These are phyloP conservation scores for Andrena fulva DNA, from an alignment of 2,888 invertebrate genomes.

Conservation along the genomic window DNA sequence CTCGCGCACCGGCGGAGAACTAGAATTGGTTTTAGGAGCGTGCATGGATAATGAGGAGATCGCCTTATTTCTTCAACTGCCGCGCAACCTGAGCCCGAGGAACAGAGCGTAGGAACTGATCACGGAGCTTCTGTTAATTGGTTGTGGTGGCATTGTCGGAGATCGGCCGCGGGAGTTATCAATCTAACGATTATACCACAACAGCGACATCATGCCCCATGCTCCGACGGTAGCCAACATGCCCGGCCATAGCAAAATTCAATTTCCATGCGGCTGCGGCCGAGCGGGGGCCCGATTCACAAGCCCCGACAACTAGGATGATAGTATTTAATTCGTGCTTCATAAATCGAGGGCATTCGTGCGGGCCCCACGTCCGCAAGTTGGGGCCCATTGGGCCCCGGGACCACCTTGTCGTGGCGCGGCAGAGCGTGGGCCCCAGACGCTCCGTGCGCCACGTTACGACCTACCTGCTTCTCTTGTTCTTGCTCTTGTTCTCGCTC, in stretches of 20 bases:
- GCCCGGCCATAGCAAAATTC: slow-evolving; percentile 7
- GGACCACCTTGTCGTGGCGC: slow-evolving; percentile 79
- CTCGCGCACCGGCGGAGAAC: slow-evolving; percentile 69
- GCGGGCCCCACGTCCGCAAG: slow-evolving; percentile 73
- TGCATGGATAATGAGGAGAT: slow-evolving; percentile 81
- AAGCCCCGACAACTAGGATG: slow-evolving; percentile 49
- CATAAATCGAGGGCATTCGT: slow-evolving; percentile 78
- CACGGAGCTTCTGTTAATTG: slow-evolving; percentile 32
- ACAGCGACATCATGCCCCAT: too few species aligned
- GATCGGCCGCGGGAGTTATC: not conserved
- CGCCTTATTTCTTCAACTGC: slow-evolving; percentile 60
- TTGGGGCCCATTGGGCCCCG: slow-evolving; percentile 67
- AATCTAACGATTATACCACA: too few species aligned
- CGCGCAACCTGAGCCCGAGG: not conserved
- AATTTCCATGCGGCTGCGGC: slow-evolving; percentile 16
- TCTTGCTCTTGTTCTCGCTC: slow-evolving; percentile 75
- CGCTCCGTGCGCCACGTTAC: slow-evolving; percentile 80
- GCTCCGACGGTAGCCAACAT: too few species aligned
- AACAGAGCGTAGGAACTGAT: not conserved
- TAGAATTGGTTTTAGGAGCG: slow-evolving; percentile 80
- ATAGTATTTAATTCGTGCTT: slow-evolving; percentile 78
- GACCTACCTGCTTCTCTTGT: slow-evolving; percentile 77
- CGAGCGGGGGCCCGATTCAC: not conserved
- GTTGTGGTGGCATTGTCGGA: not conserved
- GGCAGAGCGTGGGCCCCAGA: slow-evolving; percentile 78